These are phyloP conservation scores for Acanthosepion pharaonis DNA, from an alignment of 2,888 invertebrate species.

Conservation along the genomic window DNA sequence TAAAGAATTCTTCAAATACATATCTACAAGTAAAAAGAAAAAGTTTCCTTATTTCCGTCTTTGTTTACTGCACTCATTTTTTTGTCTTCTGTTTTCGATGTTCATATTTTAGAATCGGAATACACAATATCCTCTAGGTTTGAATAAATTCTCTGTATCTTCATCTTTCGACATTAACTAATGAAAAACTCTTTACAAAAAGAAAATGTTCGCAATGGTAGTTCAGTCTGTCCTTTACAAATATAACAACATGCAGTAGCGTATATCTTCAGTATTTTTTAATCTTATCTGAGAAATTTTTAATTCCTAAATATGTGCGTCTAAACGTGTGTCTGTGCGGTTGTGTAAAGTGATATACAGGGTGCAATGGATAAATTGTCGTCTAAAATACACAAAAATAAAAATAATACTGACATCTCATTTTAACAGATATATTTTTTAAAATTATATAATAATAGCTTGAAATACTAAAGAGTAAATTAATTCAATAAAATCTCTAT, in stretches of 20 bases:
- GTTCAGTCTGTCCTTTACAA: not conserved
- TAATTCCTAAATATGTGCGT: not conserved
- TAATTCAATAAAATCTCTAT: too few relatives aligned
- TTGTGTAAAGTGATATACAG: too few relatives aligned
- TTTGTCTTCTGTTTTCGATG: not conserved
- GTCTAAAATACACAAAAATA: too few relatives aligned
- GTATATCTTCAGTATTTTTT: not conserved
- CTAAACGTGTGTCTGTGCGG: too few relatives aligned
- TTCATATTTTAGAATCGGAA: conserved; percentile 33
- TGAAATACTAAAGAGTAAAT: too few relatives aligned
- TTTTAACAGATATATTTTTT: too few relatives aligned
- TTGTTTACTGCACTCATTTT: not conserved
- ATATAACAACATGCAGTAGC: not conserved
- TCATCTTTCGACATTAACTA: not conserved
- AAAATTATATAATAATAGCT: too few relatives aligned
- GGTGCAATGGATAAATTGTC: too few relatives aligned
- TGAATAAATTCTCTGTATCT: not conserved
- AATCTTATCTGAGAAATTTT: not conserved
- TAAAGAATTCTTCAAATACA: not conserved
- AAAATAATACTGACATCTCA: too few relatives aligned
- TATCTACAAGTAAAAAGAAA: not conserved
- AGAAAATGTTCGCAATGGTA: too few relatives aligned
- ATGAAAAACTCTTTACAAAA: not conserved
- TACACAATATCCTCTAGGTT: conserved; percentile 33
- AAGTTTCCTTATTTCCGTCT: conserved; percentile 21